Evolutionary conservation across 2,797 vertebrate genomes (phyloP), one percentile per base, ranked within the genome.

Genomic region (Pelochelys cantorii): DNA sequence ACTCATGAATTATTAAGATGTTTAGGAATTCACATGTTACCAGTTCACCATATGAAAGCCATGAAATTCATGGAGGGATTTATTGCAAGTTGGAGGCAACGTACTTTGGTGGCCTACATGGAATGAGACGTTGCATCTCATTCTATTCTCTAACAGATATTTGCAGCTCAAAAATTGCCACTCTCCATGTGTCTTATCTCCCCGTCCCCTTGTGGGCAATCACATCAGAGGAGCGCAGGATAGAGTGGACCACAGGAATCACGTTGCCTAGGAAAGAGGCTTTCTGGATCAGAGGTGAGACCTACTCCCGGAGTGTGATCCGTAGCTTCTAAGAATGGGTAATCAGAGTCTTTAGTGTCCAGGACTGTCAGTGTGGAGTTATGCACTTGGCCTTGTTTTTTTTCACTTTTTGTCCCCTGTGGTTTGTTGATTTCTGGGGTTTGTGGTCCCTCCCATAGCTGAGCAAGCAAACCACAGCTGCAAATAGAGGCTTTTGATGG

Each of bases 1-100:
- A n/a, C 77, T 78, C 80, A 92, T 97, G 92, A 94, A 94, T 97
- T 96, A 97, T 96, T 95, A 90, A 65, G 56, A 77, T 88, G 42
- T 81, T 96, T 90, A 84, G 65, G 68, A 92, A 89, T 88, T 83
- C 25, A 18, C 18, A 7, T 23, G 4, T 86, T 93, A 74, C 71
- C 27, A 0, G 90, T 93, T 90, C 83, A 89, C 85, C 68, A 81
- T 81, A 5, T 90, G 79, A 91, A 95, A 84, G 59, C 81, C 92
- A 88, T 93, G 54, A 13, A 17, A 31, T 17, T 82, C 62, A 52
- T 18, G 17, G 75, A 80, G 31, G n/a, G 71, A 80, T 93, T 53
- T 80, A 52, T 86, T 86, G 48, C 89, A 92, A 29, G 74, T 84
- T 86, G 23, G 20, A 90, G 75, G 59, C 27, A 68, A 17, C 31